phyloP scores from a whole-genome alignment of 2,113 vertebrate species.

The Rattus norvegicus region DNA sequence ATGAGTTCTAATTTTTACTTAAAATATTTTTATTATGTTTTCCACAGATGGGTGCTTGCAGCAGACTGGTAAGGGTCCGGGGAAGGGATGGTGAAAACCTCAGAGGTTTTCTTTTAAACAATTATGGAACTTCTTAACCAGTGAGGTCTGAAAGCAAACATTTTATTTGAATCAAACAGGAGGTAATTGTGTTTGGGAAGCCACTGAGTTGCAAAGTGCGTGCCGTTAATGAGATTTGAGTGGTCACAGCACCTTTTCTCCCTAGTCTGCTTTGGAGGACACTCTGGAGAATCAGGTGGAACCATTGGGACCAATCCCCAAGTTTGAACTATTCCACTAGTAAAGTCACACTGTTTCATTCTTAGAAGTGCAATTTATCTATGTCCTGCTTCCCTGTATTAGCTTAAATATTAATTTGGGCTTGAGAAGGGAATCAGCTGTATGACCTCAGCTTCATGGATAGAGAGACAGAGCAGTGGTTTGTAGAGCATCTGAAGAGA shows the following conservation, averaged over 20 bases:
- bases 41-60: not conserved
- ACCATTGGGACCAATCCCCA: not conserved
- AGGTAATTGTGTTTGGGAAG: not conserved
- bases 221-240: not conserved
- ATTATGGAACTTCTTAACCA: not conserved
- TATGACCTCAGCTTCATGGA: conserved; percentile 46
- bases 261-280: not conserved
- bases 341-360: conserved; percentile 48
- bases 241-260: not conserved
- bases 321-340: not conserved
- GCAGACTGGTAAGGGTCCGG: not conserved
- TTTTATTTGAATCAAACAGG: not conserved
- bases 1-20: conserved; percentile 6
- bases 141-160: not conserved
- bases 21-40: not conserved
- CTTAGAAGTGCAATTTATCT: conserved; percentile 32
- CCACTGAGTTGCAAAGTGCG: not conserved
- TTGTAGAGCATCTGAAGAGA: conserved; percentile 65
- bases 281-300: not conserved
- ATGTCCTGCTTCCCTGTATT: conserved; percentile 42
- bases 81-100: not conserved
- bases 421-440: conserved; percentile 64
- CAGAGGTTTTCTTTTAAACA: not conserved
- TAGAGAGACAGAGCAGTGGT: conserved; percentile 16
- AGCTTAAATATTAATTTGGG: conserved; percentile 66